Base-by-base conservation (phyloP, 2,113 vertebrate genomes). In the Carollia perspicillata region DNA sequence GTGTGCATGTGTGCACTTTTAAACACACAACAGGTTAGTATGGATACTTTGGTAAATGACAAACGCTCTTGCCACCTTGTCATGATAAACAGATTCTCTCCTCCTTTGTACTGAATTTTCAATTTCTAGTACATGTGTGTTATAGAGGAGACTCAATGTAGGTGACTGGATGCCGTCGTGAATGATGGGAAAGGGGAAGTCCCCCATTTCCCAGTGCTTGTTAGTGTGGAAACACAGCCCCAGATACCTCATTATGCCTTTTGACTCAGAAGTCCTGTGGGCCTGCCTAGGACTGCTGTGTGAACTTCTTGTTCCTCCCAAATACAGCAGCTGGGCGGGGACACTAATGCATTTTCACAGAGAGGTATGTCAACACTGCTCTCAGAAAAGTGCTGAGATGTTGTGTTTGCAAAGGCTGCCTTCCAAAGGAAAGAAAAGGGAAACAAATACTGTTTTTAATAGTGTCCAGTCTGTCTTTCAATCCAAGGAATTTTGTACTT, bases 291-390 rank as follows among this genome's bases (percentile, higher is more conserved):
- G 33, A 94, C 80, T 88, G 71, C 63, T 92, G 10, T 30, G 17
- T 72, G 81, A 88, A 96, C 78, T 81, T 85, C 26, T 4, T 95
- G 35, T 74, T 96, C 49, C 53, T 95, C 90, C 89, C 88, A 97
- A 90, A 92, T 51, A 58, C 4, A 89, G 89, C 66, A 85, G 40
- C 90, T 51, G 17, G 66, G 37, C 69, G 37, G 22, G 81, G 60
- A 92, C 42, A 85, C 78, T 42, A 85, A 95, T 69, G 95, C 53
- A 49, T 90, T 89, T 89, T 74, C 78, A 94, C 80, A 88, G 75
- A 88, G 75, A 90, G 66, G 51, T 37, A 12, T 77, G 72, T 87
- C 95, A 95, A 6, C 0, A 0, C 69, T 69, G 42, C 42, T 91
- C n/a, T 75, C 77, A 23, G 60, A 95, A 94, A 92, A 47, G 47